phyloP scores from a whole-genome alignment of 2,797 vertebrate species.

The Eupleurogrammus muticus region DNA sequence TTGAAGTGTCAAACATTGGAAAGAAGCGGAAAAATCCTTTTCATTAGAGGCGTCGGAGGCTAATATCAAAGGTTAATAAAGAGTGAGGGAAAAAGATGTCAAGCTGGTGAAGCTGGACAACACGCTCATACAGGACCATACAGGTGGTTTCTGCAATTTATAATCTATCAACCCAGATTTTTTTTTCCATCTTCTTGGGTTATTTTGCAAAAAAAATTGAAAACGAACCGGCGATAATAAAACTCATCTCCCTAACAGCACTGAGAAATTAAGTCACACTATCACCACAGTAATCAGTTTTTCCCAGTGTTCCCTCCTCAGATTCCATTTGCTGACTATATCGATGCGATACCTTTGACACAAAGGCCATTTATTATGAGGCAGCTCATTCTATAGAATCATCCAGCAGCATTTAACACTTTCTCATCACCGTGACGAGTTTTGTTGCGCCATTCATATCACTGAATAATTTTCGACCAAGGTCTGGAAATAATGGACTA shows the following conservation, averaged over 20 bases:
- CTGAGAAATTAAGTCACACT: too few relatives aligned
- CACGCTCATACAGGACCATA: slow-evolving; percentile 2
- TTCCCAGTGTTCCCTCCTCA: not conserved
- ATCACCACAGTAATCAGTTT: not conserved
- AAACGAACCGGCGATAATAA: not conserved
- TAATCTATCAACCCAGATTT: slow-evolving; percentile 6
- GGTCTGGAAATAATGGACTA: not conserved
- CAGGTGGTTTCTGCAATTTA: slow-evolving; percentile 6
- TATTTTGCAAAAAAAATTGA: slow-evolving; percentile 7
- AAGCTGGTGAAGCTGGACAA: slow-evolving; percentile 34
- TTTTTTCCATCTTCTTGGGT: slow-evolving; percentile 6
- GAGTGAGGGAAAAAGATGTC: slow-evolving; percentile 53
- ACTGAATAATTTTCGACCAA: not conserved
- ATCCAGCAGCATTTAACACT: not conserved
- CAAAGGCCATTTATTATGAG: not conserved
- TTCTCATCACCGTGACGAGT: not conserved
- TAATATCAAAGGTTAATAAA: slow-evolving; percentile 52
- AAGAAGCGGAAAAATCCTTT: slow-evolving; percentile 22
- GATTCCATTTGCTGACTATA: not conserved
- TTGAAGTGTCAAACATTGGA: slow-evolving; percentile 22
- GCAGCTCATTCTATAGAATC: not conserved
- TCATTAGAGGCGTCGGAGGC: too few relatives aligned
- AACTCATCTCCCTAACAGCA: not conserved
- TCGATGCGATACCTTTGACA: not conserved
- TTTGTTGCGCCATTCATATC: not conserved